These are phyloP conservation scores for Philhelius pedissequus DNA, from an alignment of 2,888 invertebrate species.

Conservation along the genomic window DNA sequence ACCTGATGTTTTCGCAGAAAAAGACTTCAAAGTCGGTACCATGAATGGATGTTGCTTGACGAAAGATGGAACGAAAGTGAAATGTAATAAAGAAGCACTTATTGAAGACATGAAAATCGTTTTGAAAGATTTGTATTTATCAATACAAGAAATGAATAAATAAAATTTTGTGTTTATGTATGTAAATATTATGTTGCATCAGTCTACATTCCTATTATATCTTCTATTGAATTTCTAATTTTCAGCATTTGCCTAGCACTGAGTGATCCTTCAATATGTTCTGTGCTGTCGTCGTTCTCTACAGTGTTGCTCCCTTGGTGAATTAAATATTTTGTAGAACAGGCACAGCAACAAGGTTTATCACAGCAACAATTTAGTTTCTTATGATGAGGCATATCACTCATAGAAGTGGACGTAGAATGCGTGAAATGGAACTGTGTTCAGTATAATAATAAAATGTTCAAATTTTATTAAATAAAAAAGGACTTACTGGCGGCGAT, in stretches of 20 bases:
- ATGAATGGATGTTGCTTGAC: slow-evolving; percentile 73
- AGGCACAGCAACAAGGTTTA: slow-evolving; percentile 22
- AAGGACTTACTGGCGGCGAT: slow-evolving; percentile 64
- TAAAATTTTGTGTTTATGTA: slow-evolving; percentile 12
- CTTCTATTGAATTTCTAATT: slow-evolving; percentile 41
- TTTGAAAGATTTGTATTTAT: slow-evolving; percentile 75
- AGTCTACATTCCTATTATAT: slow-evolving; percentile 36
- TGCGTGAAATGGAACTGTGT: slow-evolving; percentile 69
- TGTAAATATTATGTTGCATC: not conserved
- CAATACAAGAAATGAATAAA: slow-evolving; percentile 69
- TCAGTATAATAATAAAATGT: not conserved
- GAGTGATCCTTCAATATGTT: not conserved
- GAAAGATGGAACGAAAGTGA: slow-evolving; percentile 70
- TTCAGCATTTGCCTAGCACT: slow-evolving; percentile 53
- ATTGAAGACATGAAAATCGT: slow-evolving; percentile 77
- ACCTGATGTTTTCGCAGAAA: slow-evolving; percentile 82
- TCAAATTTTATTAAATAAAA: not conserved
- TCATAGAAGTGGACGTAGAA: slow-evolving; percentile 71
- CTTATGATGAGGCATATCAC: slow-evolving; percentile 42
- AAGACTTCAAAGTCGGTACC: slow-evolving; percentile 86
- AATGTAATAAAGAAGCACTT: slow-evolving; percentile 73
- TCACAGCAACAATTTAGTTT: not conserved
- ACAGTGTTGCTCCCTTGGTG: slow-evolving; percentile 70
- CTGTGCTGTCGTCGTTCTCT: slow-evolving; percentile 51
- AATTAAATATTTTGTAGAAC: slow-evolving; percentile 4